Evolutionary conservation across 2,113 vertebrate genomes (phyloP).

Genomic region (Brachypteracias leptosomus): DNA sequence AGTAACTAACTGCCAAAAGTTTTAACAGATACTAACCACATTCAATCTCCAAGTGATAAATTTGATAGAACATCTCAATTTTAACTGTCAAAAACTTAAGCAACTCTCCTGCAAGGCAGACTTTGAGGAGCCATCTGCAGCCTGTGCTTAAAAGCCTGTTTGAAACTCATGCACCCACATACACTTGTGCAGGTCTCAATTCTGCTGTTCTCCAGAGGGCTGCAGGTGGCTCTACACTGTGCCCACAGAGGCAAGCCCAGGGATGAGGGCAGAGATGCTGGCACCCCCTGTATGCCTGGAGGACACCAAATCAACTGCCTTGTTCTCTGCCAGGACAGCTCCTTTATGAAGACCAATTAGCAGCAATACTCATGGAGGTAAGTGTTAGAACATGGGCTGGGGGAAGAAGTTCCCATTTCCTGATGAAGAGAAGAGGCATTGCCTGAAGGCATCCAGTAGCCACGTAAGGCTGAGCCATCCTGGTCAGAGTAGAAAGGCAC

Average conservation of each 20-base stretch:
- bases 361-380: background rate
- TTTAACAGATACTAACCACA: background rate
- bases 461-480: background rate
- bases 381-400: background rate
- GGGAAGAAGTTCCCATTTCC: background rate
- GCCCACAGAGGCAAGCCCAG: background rate
- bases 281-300: background rate
- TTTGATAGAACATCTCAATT: background rate
- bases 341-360: background rate
- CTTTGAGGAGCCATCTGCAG: background rate
- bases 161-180: background rate
- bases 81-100: background rate
- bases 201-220: background rate
- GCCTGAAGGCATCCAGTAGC: background rate
- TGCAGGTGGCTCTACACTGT: background rate
- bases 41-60: background rate
- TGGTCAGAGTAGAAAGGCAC: background rate
- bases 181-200: rapidly evolving
- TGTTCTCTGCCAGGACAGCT: background rate
- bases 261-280: background rate
- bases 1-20: background rate
- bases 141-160: background rate
- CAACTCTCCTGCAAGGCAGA: background rate
- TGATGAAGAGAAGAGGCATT: background rate
- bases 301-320: background rate